Evolutionary conservation across 1,140 invertebrate species (phyloP), one percentile per base, ranked within the genome.

Genomic region (Steinernema feltiae): DNA sequence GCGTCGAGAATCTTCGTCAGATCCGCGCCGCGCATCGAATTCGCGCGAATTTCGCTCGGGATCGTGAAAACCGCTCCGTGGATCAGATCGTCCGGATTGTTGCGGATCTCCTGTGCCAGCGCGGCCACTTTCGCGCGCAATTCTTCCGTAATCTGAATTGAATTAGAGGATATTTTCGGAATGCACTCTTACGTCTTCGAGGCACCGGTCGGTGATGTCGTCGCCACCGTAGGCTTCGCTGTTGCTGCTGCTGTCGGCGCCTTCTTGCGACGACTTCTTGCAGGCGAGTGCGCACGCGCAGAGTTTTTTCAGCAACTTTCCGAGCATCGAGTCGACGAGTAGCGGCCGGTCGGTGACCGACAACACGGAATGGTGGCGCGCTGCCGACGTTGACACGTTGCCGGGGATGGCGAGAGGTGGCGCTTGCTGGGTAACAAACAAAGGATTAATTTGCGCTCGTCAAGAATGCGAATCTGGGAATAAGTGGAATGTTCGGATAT

Each of bases 31-130:
- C 24, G 7, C 53, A 63, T 27, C 53, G 3, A 27, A 15, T 27
- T 15, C 53, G n/a, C n/a, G n/a, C n/a, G n/a, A n/a, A n/a, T n/a
- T 41, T 41, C 35, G 35, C 35, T 7, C 12, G 53, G 53, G 53
- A 63, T 63, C 53, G 53, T 27, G 53, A 63, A 63, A 27, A 63
- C 24, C 24, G 53, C 53, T 7, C 53, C 53, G 53, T 63, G 53
- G 53, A 63, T 27, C 2, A 27, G 3, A 27, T 27, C 3, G 3
- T 63, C 24, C 12, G 53, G 53, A 27, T 27, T n/a, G 12, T 7
- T 27, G 12, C 24, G 12, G 53, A 63, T 27, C 15, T 7, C 24
- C 7, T 63, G 7, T 21, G 53, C 53, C 3, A 63, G 24, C 15
- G 2, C 53, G 15, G 7, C 7, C 12, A 63, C 24, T 27, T 63